Base-by-base conservation (phyloP, 2,113 vertebrate species). In the Tragelaphus strepsiceros region DNA sequence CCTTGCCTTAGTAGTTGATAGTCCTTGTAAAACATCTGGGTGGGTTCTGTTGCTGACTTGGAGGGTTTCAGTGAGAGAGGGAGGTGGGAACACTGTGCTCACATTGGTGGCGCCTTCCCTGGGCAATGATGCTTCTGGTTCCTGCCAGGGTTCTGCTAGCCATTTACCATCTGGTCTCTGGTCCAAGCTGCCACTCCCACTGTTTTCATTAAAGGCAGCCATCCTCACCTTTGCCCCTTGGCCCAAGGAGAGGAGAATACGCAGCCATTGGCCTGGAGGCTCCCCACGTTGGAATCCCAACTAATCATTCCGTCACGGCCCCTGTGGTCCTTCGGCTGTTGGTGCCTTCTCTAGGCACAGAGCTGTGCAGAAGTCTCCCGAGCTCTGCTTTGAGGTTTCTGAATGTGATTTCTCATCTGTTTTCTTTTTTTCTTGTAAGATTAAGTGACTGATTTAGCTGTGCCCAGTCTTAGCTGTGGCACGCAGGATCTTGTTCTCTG, bases 291-390 rank as follows among this genome's bases (percentile, higher is more conserved):
- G 17, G 89, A 81, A 49, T 17, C 56, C 30, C 46, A 61, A 11
- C 4, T 24, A 9, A 53, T 39, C 53, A 7, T 3, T 3, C 56
- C 1, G 2, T 11, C 94, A 12, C 0, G 0, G 21, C 11, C 10
- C 82, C 30, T 10, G 46, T 9, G 56, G 28, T 22, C 32, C 30
- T 81, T 22, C 19, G 2, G 58, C 94, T 4, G 12, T 87, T 35
- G 5, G 58, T 24, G 21, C 71, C 49, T 2, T 24, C 30, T 56
- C 58, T 24, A 7, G 49, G 82, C 13, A 0, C 0, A 14, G 67
- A 80, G 39, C 35, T 1, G 1, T 21, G 12, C 43, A 13, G 85
- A 83, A 24, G 21, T 35, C 85, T 35, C 17, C 78, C 51, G 32
- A 6, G 32, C 30, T 53, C 58, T 51, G 81, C 91, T 39, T 35